phyloP scores from a whole-genome alignment of 1,140 invertebrate species.

The Magallana gigas region DNA sequence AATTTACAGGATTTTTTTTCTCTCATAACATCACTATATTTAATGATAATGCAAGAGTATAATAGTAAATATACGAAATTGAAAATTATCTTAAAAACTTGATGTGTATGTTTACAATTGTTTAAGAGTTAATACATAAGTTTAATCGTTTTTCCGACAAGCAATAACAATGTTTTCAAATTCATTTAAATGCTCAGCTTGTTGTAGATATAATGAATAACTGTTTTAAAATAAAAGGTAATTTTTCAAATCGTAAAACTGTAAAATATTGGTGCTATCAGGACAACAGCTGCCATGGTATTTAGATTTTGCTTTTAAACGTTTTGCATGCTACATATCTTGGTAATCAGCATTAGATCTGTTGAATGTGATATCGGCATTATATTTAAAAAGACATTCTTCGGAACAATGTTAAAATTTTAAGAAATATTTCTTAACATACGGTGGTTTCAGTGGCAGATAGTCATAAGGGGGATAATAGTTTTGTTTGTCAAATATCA shows the following conservation, averaged over 20 bases:
- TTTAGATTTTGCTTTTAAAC: neutral
- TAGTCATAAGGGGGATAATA: neutral
- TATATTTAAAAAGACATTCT: neutral
- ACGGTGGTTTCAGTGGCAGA: neutral
- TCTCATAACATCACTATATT: too few relatives aligned
- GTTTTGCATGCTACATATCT: neutral
- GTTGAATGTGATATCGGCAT: neutral
- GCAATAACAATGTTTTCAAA: neutral
- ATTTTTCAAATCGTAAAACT: neutral
- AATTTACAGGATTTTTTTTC: too few relatives aligned
- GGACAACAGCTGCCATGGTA: neutral
- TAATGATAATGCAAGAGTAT: too few relatives aligned
- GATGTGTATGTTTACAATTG: neutral
- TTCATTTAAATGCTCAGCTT: neutral
- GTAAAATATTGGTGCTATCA: neutral
- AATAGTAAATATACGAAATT: too few relatives aligned
- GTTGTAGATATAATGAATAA: neutral
- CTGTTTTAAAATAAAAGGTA: neutral
- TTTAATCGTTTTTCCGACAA: neutral
- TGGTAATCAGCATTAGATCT: neutral
- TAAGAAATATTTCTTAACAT: neutral
- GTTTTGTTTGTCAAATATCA: neutral
- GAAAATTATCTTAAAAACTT: too few relatives aligned
- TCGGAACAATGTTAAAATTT: neutral
- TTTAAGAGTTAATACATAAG: neutral